phyloP scores from a whole-genome alignment of 2,797 vertebrate genomes.

The Centropyge bicolor region DNA sequence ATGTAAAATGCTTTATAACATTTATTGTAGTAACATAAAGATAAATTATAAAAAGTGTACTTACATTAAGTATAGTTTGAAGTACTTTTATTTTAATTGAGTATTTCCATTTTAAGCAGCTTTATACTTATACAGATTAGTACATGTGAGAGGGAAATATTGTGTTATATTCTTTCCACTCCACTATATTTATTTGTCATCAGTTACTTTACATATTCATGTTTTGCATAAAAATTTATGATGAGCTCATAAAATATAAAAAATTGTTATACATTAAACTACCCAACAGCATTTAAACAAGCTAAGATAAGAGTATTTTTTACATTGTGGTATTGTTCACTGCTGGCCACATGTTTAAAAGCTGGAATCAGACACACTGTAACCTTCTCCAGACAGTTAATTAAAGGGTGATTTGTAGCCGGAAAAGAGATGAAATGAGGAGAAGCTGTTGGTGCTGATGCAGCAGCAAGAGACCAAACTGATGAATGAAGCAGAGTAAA shows the following conservation, averaged over 20 bases:
- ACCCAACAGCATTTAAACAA: too few species aligned
- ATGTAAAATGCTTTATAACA: neutral
- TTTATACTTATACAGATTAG: neutral
- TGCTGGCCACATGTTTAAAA: constrained; percentile 1
- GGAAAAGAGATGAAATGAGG: constrained; percentile 2
- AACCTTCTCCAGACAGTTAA: constrained; percentile 11
- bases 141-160: too few species aligned
- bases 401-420: constrained; percentile 12
- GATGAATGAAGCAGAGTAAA: neutral
- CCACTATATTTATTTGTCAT: neutral
- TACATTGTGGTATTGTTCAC: too few species aligned
- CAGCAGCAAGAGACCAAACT: neutral
- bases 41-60: neutral
- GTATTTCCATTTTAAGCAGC: neutral
- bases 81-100: too few species aligned
- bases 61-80: neutral
- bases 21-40: neutral
- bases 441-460: neutral
- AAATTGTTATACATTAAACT: too few species aligned
- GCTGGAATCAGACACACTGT: constrained; percentile 5
- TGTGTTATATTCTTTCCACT: too few species aligned
- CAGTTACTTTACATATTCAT: neutral
- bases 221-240: too few species aligned
- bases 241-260: too few species aligned
- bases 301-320: too few species aligned